phyloP scores from a whole-genome alignment of 1,140 invertebrate species.

The Ips typographus region DNA sequence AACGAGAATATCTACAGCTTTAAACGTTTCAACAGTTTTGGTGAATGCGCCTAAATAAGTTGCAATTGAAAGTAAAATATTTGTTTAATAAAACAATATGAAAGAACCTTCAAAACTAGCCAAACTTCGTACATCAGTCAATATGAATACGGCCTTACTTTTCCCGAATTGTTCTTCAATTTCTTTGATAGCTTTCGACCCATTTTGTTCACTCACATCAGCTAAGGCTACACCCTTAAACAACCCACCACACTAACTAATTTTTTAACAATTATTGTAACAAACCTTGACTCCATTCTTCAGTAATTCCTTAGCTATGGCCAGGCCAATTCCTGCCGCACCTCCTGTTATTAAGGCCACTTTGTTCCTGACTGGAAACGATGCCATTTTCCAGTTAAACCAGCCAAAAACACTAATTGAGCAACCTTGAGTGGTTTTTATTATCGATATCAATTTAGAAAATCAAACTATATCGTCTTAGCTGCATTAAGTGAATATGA shows the following conservation, averaged over 20 bases:
- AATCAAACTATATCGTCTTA: no score
- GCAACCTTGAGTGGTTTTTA: neutral
- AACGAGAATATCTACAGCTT: constrained; percentile 56
- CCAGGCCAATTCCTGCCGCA: constrained; percentile 69
- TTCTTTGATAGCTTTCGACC: constrained; percentile 25
- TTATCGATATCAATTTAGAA: neutral
- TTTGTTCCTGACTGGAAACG: constrained; percentile 58
- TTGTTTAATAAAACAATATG: no score
- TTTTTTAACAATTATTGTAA: no score
- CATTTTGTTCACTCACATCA: constrained; percentile 30
- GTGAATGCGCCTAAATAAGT: constrained; percentile 29
- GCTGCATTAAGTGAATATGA: neutral
- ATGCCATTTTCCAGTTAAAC: neutral
- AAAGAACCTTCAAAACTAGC: constrained; percentile 65
- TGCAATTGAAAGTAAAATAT: no score
- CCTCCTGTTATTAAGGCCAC: constrained; percentile 75
- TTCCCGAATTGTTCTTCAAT: constrained; percentile 48
- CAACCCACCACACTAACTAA: no score
- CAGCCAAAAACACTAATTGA: no score
- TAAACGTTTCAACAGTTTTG: constrained; percentile 36
- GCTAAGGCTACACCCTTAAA: constrained; percentile 37
- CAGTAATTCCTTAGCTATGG: constrained; percentile 66
- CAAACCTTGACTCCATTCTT: constrained; percentile 69
- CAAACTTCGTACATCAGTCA: constrained; percentile 68
- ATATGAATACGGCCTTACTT: constrained; percentile 64